Base-by-base conservation (phyloP, 2,113 vertebrate genomes). In the Lontra canadensis region DNA sequence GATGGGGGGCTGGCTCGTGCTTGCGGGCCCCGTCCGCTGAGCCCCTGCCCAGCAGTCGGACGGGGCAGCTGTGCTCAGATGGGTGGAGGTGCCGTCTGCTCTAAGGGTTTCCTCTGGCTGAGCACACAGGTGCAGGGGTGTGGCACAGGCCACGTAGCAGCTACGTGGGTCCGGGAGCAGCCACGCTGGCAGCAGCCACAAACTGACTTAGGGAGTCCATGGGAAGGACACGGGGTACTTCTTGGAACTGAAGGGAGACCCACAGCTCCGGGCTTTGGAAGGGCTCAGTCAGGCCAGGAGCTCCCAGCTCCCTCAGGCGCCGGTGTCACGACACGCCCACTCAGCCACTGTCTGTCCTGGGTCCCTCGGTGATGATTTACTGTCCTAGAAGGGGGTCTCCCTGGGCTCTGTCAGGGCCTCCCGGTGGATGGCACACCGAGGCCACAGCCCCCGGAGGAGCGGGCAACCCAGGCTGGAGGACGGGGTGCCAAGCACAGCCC, bases 1-100 rank as follows among this genome's bases (percentile, higher is more conserved):
- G 44, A 20, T 0, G 4, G 11, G 10, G 59, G 59, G 59, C 59
- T 63, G 59, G 25, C 25, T 63, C 25, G 1, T 0, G 26, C 23
- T 63, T 11, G 25, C 25, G 4, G 59, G 59, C 25, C 59, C 25
- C 11, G 11, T 63, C 59, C 4, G 11, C 25, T 13, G 10, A 61
- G 59, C 29, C 59, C 10, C 26, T 29, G 59, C 25, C 59, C 59
- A 4, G 59, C 59, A 61, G 59, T 4, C 3, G 25, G 59, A 61
- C 25, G 11, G 10, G 10, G 25, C 57, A 59, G 21, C 21, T 1
- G 8, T 21, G 23, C 23, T 25, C 23, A 3, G 23, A 3, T 26
- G 59, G 25, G 25, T 4, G 4, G 59, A 12, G 10, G 25, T 5
- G 59, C 59, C 11, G 10, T 89, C 79, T 59, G 57, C 57, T 25